Evolutionary conservation across 2,888 invertebrate species (phyloP).

Genomic region (Ormyrus nitidulus): DNA sequence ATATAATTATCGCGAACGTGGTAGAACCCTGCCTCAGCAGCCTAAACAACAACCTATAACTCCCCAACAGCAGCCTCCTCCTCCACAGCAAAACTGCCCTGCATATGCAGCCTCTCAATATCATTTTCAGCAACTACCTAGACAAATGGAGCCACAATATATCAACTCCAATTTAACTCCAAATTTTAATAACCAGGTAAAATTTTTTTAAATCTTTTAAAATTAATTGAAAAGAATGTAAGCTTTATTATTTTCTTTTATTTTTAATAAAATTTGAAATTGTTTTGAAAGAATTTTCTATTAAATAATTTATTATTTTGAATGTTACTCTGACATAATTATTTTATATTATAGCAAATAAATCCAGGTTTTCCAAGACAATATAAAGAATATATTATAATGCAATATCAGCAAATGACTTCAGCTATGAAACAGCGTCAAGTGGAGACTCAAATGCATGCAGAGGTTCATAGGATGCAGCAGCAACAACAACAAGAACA

Average conservation of each 20-base stretch:
- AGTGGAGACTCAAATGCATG: conserved; percentile 62
- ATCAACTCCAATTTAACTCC: conserved; percentile 65
- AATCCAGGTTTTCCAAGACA: conserved; percentile 60
- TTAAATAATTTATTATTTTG: conserved; percentile 33
- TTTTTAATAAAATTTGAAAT: not conserved
- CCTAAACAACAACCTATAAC: conserved; percentile 30
- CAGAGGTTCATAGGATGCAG: conserved; percentile 61
- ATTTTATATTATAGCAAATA: conserved; percentile 52
- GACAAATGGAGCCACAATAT: conserved; percentile 67
- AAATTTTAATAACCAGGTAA: conserved; percentile 55
- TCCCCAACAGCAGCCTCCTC: conserved; percentile 50
- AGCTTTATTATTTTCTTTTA: not conserved
- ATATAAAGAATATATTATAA: conserved; percentile 58
- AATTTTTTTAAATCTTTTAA: not conserved
- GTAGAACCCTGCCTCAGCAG: conserved; percentile 60
- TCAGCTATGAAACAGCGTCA: conserved; percentile 56
- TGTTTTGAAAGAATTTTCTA: not conserved
- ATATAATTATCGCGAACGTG: conserved; percentile 62
- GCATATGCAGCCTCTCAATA: conserved; percentile 64
- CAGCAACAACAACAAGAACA: conserved; percentile 57
- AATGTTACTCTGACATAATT: conserved; percentile 6
- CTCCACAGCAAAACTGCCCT: conserved; percentile 64
- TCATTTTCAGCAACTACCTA: conserved; percentile 65
- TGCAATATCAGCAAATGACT: conserved; percentile 50
- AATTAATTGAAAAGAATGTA: not conserved